Evolutionary conservation across 2,113 vertebrate genomes (phyloP), one percentile per base, ranked within the genome.

Genomic region (Odontophorus gujanensis): DNA sequence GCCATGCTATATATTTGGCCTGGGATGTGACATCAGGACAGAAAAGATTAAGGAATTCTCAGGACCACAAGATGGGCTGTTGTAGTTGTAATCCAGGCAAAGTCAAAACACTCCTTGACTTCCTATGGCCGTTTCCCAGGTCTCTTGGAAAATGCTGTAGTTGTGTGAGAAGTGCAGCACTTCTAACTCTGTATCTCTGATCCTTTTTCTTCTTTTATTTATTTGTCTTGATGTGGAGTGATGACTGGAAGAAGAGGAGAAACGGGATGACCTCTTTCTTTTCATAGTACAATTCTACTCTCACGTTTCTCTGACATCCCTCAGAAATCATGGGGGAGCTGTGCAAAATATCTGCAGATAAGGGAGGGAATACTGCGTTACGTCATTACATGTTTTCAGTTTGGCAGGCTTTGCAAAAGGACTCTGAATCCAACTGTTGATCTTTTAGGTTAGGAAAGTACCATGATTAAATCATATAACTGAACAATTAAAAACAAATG

Each of bases 391-490:
- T n/a, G 22, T 34, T 73, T 81, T 89, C 36, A 85, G 19, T 82
- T 89, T 82, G 71, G 45, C 45, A 95, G 55, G 7, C 63, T 81
- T 90, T 92, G 45, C 62, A 80, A 79, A 66, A 71, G 30, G 13
- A 9, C 40, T 92, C 59, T 83, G 87, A 85, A 69, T 91, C 43
- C n/a, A 85, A 36, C 47, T 85, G 72, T 30, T 86, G 65, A 74
- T 58, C 43, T 74, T 92, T 83, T 43, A 32, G 82, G 10, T 77
- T 77, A 48, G 79, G 87, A 77, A 89, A 92, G 68, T 85, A 85
- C 59, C 7, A 1, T 43, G 61, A 43, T 50, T 80, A 85, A 89
- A 51, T 95, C 34, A 7, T 85, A 50, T 67, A 3, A 2, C 57
- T 63, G 65, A 77, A 77, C 1, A 15, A 40, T 40, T 18, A 36